Percentiles rank a stretch among this genome's conserved stretches.
phyloP scores from a whole-genome alignment of 1,140 invertebrate genomes.

The Heterodera carotae region DNA sequence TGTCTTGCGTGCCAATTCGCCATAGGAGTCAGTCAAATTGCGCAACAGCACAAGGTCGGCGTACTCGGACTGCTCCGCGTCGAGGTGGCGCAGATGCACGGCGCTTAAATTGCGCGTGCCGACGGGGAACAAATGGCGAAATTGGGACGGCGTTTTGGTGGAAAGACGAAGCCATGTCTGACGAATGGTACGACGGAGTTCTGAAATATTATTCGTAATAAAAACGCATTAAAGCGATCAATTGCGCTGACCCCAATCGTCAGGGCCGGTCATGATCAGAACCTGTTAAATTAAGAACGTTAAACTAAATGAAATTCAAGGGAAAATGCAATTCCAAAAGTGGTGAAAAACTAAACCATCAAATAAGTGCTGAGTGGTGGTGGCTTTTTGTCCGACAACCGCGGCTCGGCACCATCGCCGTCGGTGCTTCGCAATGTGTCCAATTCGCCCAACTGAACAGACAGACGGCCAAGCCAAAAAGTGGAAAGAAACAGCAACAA shows the following conservation, averaged over 20 bases:
- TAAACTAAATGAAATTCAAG: too few relatives aligned
- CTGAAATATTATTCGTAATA: background rate
- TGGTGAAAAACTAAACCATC: slow-evolving; percentile 21
- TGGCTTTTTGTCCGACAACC: background rate
- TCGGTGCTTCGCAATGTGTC: background rate
- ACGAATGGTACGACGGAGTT: slow-evolving; percentile 50
- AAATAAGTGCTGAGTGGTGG: slow-evolving; percentile 51
- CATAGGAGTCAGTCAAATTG: slow-evolving; percentile 54
- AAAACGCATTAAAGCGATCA: slow-evolving; percentile 2
- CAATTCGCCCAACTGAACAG: slow-evolving; percentile 32
- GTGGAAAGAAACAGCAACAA: slow-evolving; percentile 12
- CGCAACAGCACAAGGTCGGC: slow-evolving; percentile 53
- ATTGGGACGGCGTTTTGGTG: slow-evolving; percentile 43
- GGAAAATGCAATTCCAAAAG: too few relatives aligned
- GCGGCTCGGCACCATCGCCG: too few relatives aligned
- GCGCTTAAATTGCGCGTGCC: slow-evolving; percentile 46
- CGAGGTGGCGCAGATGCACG: slow-evolving; percentile 27
- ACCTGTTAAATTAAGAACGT: slow-evolving; percentile 33
- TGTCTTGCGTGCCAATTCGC: slow-evolving; percentile 55
- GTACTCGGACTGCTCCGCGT: slow-evolving; percentile 36
- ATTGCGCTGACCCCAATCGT: slow-evolving; percentile 6
- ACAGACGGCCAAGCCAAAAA: slow-evolving; percentile 35
- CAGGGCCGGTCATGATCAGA: slow-evolving; percentile 56
- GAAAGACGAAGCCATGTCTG: slow-evolving; percentile 62
- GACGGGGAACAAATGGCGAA: slow-evolving; percentile 50